Percentiles rank a stretch among this genome's conserved stretches.
Conservation (phyloP, 2,888 invertebrate genomes). For the Plebejus melissa region DNA sequence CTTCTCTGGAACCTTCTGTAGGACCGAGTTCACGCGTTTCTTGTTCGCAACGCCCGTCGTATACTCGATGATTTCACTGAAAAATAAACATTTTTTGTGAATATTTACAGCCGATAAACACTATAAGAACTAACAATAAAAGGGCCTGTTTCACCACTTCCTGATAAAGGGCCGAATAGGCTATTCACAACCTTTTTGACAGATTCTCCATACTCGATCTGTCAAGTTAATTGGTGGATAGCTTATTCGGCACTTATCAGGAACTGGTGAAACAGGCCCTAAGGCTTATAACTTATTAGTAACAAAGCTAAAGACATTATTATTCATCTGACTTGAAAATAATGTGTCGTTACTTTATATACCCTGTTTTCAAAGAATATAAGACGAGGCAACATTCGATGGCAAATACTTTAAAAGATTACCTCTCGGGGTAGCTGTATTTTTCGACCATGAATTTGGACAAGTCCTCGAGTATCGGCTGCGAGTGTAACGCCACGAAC, state of each 20-base stretch:
- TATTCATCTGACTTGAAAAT: too few relatives aligned
- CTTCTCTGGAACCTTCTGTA: constrained; percentile 83
- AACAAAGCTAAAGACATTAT: too few relatives aligned
- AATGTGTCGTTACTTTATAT: too few relatives aligned
- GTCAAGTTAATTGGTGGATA: too few relatives aligned
- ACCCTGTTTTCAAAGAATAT: too few relatives aligned
- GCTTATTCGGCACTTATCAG: too few relatives aligned
- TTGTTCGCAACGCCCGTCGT: constrained; percentile 77
- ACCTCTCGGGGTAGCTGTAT: constrained; percentile 83
- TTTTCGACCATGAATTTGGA: constrained; percentile 84
- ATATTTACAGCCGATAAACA: neutral
- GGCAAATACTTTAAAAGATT: constrained; percentile 38
- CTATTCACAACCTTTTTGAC: too few relatives aligned
- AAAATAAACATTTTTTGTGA: constrained; percentile 36
- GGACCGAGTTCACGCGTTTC: constrained; percentile 79
- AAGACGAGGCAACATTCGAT: neutral
- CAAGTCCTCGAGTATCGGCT: constrained; percentile 93
- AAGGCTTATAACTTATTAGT: too few relatives aligned
- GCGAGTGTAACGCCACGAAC: constrained; percentile 96
- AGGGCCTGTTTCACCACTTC: neutral
- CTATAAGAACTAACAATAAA: neutral
- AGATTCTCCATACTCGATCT: too few relatives aligned
- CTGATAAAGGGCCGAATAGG: too few relatives aligned
- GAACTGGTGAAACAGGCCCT: too few relatives aligned
- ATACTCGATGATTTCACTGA: constrained; percentile 68